Percentiles rank a stretch among this genome's conserved stretches.
Conservation (phyloP, 2,888 invertebrate genomes). For the Ellobium chinense region DNA sequence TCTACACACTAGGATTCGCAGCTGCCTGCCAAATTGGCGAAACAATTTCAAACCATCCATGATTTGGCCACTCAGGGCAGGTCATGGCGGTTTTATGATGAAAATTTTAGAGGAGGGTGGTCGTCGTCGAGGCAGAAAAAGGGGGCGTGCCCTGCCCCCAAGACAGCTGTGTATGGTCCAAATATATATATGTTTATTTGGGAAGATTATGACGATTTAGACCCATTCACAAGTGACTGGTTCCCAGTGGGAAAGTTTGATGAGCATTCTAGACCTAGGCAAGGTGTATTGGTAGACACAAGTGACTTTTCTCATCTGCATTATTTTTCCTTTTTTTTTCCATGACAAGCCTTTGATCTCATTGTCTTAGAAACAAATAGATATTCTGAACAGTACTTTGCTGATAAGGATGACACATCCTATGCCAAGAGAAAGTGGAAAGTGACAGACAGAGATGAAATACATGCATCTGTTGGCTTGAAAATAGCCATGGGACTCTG, state of each 20-base stretch:
- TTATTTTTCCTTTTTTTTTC: conserved; percentile 7
- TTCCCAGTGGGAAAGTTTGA: neutral
- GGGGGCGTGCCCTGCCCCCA: neutral
- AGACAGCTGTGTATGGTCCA: neutral
- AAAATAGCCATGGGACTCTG: conserved; percentile 14
- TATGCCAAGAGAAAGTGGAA: neutral
- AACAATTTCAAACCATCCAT: too few relatives aligned
- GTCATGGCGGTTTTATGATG: too few relatives aligned
- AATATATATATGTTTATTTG: neutral
- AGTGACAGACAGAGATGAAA: neutral
- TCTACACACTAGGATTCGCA: too few relatives aligned
- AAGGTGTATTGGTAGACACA: neutral
- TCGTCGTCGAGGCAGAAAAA: neutral
- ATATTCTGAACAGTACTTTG: conserved; percentile 7
- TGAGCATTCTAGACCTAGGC: neutral
- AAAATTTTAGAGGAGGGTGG: neutral
- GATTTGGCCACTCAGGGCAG: too few relatives aligned
- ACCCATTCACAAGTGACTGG: neutral
- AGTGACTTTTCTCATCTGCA: neutral
- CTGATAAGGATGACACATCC: neutral
- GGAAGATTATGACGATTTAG: neutral
- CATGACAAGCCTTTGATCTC: neutral
- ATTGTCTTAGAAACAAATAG: conserved; percentile 1
- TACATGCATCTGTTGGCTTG: neutral
- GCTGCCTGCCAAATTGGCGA: too few relatives aligned